Conservation (phyloP, 2,797 vertebrate species). For the Sparus aurata region DNA sequence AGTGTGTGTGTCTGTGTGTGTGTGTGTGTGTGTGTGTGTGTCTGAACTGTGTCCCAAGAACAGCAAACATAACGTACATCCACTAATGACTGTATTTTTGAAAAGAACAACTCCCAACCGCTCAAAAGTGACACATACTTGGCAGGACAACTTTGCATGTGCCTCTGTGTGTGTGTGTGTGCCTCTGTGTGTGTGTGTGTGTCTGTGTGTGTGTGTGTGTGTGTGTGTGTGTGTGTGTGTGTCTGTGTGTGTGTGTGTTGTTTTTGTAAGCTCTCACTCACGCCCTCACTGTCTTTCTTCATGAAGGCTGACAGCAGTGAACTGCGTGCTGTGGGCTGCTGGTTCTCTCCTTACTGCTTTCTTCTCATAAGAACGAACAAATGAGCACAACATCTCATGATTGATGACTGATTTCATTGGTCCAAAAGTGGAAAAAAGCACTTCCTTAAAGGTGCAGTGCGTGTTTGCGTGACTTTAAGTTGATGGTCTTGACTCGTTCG, state of each 20-base stretch:
- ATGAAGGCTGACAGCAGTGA: conserved; percentile 37
- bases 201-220: conserved; percentile 23
- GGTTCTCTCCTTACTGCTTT: conserved; percentile 35
- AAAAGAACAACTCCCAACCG: conserved; percentile 20
- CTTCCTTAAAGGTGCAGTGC: conserved; percentile 23
- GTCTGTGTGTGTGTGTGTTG: conserved; percentile 18
- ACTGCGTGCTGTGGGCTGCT: conserved; percentile 18
- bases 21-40: conserved; percentile 11
- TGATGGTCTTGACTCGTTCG: too few relatives aligned
- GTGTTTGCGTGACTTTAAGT: neutral
- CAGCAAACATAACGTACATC: conserved; percentile 44
- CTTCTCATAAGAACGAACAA: conserved; percentile 34
- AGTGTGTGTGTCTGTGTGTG: neutral
- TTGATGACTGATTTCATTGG: neutral
- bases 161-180: conserved; percentile 24
- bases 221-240: conserved; percentile 15
- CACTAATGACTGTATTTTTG: conserved; percentile 27
- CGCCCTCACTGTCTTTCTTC: conserved; percentile 10
- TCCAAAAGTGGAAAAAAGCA: conserved; percentile 20
- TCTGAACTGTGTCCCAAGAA: conserved; percentile 31
- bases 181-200: conserved; percentile 18
- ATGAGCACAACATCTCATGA: neutral
- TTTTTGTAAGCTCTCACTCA: neutral
- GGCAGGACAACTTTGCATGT: conserved; percentile 29
- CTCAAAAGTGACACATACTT: conserved; percentile 57